These are phyloP conservation scores for Mastomys natalensis DNA, from an alignment of 2,113 vertebrate species.

Conservation along the genomic window DNA sequence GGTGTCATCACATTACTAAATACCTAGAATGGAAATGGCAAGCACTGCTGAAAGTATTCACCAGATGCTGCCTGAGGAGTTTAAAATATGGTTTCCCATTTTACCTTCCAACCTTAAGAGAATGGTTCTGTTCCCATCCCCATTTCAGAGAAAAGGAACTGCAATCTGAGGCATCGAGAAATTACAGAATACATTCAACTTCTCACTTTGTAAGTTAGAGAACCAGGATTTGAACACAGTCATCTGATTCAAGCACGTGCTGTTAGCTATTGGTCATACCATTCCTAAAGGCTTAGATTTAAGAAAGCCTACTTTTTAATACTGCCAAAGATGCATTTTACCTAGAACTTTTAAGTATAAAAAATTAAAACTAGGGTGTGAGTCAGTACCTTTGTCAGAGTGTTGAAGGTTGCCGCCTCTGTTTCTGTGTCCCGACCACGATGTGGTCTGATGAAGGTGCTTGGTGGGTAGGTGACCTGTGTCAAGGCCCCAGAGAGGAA, in stretches of 20 bases:
- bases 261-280: background rate
- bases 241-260: background rate
- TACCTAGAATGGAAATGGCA: background rate
- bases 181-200: background rate
- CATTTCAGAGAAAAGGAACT: background rate
- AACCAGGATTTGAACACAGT: background rate
- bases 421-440: background rate
- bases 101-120: background rate
- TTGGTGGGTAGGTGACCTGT: background rate
- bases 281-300: slow-evolving; percentile 30
- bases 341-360: slow-evolving; percentile 1
- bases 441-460: background rate
- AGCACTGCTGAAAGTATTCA: background rate
- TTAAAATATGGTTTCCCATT: too few species aligned
- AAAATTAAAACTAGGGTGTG: background rate
- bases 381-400: slow-evolving; percentile 24
- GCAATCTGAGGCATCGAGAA: background rate
- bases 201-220: background rate
- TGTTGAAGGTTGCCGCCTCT: background rate
- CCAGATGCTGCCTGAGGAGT: background rate
- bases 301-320: background rate
- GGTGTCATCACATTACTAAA: background rate
- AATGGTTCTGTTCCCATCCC: background rate
- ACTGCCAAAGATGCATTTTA: background rate
- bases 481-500: background rate